phyloP scores from a whole-genome alignment of 2,797 vertebrate genomes.

The Eremophila alpestris region DNA sequence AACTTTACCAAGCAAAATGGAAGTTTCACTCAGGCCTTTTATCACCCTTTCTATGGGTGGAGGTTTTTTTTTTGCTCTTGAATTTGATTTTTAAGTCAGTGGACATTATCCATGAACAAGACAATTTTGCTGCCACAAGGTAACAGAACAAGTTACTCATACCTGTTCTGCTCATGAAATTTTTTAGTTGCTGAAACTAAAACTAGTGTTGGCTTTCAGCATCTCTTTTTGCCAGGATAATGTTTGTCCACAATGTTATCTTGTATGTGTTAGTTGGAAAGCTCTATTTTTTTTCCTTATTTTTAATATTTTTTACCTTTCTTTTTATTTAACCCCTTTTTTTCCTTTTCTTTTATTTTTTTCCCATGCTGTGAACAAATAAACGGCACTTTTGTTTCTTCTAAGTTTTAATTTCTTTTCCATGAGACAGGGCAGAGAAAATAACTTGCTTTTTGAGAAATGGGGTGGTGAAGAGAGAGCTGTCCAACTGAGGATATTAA shows the following conservation, averaged over 20 bases:
- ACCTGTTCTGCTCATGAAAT: not conserved
- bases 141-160: not conserved
- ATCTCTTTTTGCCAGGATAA: not conserved
- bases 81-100: not conserved
- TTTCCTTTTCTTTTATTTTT: not conserved
- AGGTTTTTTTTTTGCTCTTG: not conserved
- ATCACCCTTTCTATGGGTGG: fast-evolving
- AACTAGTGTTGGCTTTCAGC: not conserved
- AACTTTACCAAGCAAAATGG: not conserved
- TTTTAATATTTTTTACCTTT: not conserved
- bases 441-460: not conserved
- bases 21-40: not conserved
- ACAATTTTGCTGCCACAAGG: not conserved
- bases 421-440: not conserved
- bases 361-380: not conserved
- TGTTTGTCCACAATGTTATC: not conserved
- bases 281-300: no score
- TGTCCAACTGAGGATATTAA: not conserved
- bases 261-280: not conserved
- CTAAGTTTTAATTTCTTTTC: not conserved
- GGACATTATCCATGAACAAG: not conserved
- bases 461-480: not conserved
- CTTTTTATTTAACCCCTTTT: not conserved
- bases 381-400: not conserved
- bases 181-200: not conserved